These are phyloP conservation scores for Allophyes oxyacanthae DNA, from an alignment of 2,888 invertebrate species.

Conservation along the genomic window DNA sequence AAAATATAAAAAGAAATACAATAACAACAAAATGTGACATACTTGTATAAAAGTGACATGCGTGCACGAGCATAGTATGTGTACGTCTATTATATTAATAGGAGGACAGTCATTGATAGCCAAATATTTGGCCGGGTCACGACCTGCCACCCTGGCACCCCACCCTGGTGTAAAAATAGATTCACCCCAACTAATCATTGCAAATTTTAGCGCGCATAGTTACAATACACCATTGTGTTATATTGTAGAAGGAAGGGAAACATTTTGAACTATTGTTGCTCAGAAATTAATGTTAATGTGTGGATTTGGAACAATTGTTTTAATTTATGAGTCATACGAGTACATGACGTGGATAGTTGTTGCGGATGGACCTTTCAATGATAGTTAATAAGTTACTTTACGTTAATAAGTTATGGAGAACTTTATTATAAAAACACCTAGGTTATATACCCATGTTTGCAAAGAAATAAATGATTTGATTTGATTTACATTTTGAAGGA, in stretches of 20 bases:
- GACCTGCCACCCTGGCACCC: conserved; percentile 70
- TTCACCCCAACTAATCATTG: conserved; percentile 77
- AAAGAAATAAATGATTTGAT: too few relatives aligned
- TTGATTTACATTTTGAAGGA: too few relatives aligned
- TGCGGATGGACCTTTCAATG: too few relatives aligned
- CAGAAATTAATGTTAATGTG: conserved; percentile 35
- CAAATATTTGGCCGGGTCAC: conserved; percentile 77
- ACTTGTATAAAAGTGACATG: conserved; percentile 24
- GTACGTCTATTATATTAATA: conserved; percentile 53
- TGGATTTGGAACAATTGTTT: conserved; percentile 40
- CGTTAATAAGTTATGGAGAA: too few relatives aligned
- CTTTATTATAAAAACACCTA: too few relatives aligned
- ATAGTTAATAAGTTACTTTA: too few relatives aligned
- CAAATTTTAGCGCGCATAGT: conserved; percentile 75
- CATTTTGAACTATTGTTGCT: conserved; percentile 26
- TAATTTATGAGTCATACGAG: conserved; percentile 11
- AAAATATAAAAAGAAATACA: too few relatives aligned
- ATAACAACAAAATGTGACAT: conserved; percentile 1
- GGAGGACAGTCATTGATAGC: conserved; percentile 63
- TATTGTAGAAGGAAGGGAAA: conserved; percentile 33
- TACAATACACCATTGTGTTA: conserved; percentile 60
- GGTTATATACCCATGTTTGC: too few relatives aligned
- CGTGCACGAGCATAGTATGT: conserved; percentile 13
- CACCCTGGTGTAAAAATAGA: conserved; percentile 72
- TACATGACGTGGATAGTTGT: too few relatives aligned